phyloP scores from a whole-genome alignment of 2,113 vertebrate species.

The Ictalurus punctatus region DNA sequence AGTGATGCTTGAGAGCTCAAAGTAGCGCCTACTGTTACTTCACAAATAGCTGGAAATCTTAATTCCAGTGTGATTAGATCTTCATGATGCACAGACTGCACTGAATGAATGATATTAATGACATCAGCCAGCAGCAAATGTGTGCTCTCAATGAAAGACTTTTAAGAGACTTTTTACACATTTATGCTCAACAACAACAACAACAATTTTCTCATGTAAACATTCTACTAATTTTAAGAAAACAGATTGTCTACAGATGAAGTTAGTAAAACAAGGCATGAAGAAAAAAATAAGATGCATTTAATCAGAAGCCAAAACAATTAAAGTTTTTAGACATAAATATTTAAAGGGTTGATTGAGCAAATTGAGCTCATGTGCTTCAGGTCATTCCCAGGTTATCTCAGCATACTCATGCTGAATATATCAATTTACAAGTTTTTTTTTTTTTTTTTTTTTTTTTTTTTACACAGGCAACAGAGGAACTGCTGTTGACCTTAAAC shows the following conservation, averaged over 20 bases:
- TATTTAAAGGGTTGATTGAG: background rate
- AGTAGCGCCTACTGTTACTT: background rate
- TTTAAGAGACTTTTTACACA: background rate
- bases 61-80: background rate
- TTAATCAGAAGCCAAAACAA: background rate
- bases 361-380: background rate
- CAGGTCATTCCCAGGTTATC: conserved; percentile 2
- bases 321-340: background rate
- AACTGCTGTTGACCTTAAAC: conserved; percentile 12
- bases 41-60: background rate
- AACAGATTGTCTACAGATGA: background rate
- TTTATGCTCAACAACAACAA: background rate
- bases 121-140: background rate
- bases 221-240: background rate
- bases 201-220: background rate
- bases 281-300: background rate
- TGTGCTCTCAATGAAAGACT: background rate
- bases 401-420: background rate
- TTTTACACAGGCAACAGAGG: background rate
- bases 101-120: background rate
- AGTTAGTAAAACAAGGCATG: background rate
- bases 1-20: background rate
- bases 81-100: background rate
- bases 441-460: background rate
- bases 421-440: background rate